Evolutionary conservation across 2,797 vertebrate species (phyloP).

Genomic region (Aselliscus stoliczkanus): DNA sequence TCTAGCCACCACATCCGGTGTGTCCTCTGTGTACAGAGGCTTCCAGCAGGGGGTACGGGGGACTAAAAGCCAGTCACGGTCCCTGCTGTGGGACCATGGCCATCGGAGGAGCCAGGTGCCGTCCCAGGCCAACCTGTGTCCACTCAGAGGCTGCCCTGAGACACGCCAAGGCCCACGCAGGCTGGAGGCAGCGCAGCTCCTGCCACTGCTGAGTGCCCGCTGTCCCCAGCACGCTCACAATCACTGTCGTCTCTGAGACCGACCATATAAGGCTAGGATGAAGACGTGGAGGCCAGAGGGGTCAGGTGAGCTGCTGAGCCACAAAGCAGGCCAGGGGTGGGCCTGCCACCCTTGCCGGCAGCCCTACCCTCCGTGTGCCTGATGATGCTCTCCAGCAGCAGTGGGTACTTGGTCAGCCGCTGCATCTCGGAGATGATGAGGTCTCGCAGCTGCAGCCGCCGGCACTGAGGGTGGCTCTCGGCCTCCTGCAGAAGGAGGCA

Average conservation of each 20-base stretch:
- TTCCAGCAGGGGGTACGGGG: no score
- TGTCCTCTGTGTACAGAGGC: no score
- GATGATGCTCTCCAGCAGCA: constrained; percentile 83
- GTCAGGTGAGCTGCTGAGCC: neutral
- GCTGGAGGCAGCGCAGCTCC: neutral
- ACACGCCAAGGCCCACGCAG: neutral
- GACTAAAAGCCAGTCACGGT: no score
- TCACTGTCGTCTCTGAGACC: neutral
- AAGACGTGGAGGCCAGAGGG: neutral
- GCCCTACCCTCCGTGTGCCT: constrained; percentile 79
- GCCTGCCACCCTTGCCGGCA: no score
- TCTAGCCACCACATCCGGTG: no score
- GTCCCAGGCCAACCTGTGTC: neutral
- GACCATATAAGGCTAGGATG: neutral
- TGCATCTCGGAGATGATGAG: constrained; percentile 95
- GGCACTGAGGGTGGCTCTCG: constrained; percentile 92
- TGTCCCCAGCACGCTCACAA: neutral
- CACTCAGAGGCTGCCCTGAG: neutral
- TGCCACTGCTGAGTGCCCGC: neutral
- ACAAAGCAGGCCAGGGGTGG: neutral
- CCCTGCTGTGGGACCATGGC: neutral
- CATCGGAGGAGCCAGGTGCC: neutral
- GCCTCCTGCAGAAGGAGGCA: constrained; percentile 84
- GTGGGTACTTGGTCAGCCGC: constrained; percentile 89
- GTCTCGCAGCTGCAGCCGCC: constrained; percentile 93